Conservation (phyloP, 2,888 invertebrate species). For the Spicauda simplicius region DNA sequence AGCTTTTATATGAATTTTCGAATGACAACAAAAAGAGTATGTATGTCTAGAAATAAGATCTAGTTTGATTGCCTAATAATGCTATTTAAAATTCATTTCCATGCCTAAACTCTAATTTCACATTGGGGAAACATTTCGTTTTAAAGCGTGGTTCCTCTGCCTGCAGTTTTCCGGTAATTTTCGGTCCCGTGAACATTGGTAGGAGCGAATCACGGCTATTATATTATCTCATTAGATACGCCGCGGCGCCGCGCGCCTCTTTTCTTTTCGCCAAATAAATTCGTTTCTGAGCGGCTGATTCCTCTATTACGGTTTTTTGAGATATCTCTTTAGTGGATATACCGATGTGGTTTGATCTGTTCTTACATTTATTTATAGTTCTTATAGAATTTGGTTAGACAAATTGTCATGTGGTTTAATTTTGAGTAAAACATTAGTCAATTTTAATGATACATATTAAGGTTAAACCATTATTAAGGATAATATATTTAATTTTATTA, state of each 20-base stretch:
- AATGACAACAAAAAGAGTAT: background rate
- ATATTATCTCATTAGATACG: conserved; percentile 84
- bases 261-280: conserved; percentile 77
- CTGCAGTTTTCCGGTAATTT: conserved; percentile 80
- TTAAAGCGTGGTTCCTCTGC: conserved; percentile 52
- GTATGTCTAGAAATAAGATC: background rate
- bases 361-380: background rate
- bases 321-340: conserved; percentile 39
- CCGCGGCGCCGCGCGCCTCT: conserved; percentile 66
- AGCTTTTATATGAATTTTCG: too few species aligned
- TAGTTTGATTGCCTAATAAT: conserved; percentile 1
- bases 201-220: conserved; percentile 79
- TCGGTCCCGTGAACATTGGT: conserved; percentile 69
- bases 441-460: too few species aligned
- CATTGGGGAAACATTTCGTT: conserved; percentile 48
- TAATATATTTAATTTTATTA: too few species aligned
- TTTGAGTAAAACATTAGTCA: too few species aligned
- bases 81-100: conserved; percentile 41
- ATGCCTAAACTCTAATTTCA: conserved; percentile 50
- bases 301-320: conserved; percentile 64
- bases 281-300: conserved; percentile 69
- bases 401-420: too few species aligned
- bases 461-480: too few species aligned
- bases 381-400: too few species aligned
- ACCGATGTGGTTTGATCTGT: background rate